A percentile compares a stretch with the other conserved stretches of the same genome.
These are phyloP conservation scores for Microctonus aethiopoides DNA, from an alignment of 2,888 invertebrate genomes.

Conservation along the genomic window DNA sequence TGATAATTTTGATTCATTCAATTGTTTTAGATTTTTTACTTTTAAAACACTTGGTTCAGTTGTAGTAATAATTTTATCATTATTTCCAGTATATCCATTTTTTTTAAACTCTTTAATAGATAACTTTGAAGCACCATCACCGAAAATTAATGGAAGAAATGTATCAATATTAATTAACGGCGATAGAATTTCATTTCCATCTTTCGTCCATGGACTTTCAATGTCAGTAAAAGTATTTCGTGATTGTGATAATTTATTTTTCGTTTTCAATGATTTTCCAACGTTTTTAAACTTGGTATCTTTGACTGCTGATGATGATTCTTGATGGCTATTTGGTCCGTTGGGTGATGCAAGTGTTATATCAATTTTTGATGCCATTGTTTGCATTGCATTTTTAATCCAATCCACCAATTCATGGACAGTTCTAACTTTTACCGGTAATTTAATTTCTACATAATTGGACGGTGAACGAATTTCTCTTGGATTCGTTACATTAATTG, in stretches of 20 bases:
- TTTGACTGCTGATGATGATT: neutral
- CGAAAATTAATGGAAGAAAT: slow-evolving; percentile 23
- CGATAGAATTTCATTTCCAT: slow-evolving; percentile 22
- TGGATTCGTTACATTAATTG: slow-evolving; percentile 4
- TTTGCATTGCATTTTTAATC: slow-evolving; percentile 59
- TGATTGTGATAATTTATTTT: neutral
- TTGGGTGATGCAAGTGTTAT: slow-evolving; percentile 50
- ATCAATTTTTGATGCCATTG: slow-evolving; percentile 62
- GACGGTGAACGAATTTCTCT: slow-evolving; percentile 21
- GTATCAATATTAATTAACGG: slow-evolving; percentile 16
- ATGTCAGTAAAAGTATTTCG: slow-evolving; percentile 1
- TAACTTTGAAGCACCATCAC: neutral
- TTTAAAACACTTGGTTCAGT: neutral
- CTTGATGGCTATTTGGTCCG: slow-evolving; percentile 5
- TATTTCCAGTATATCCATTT: neutral
- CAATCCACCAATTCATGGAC: slow-evolving; percentile 58
- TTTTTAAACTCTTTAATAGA: neutral
- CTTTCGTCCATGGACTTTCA: slow-evolving; percentile 8
- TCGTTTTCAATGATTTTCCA: neutral
- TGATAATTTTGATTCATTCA: neutral
- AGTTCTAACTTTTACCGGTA: slow-evolving; percentile 53
- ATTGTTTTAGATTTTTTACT: neutral
- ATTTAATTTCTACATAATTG: slow-evolving; percentile 53
- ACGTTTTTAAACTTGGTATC: neutral
- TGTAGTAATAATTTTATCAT: neutral